Evolutionary conservation across 2,888 invertebrate genomes (phyloP).

Genomic region (Ennomos fuscantarius): DNA sequence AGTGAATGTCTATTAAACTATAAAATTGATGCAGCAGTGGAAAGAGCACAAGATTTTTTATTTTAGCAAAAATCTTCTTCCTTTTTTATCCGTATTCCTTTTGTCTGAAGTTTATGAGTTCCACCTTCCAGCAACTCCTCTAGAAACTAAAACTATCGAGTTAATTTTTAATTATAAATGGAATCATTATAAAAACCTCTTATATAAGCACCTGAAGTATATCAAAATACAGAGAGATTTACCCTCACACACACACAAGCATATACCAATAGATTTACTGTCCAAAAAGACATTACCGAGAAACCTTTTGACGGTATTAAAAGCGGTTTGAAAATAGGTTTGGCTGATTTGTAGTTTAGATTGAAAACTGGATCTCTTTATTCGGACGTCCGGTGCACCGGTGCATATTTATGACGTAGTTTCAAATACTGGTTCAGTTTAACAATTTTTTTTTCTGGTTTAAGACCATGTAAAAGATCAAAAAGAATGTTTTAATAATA

Average conservation of each 20-base stretch:
- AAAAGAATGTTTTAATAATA: too few species aligned
- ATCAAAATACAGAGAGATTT: background rate
- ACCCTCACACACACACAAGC: constrained; percentile 7
- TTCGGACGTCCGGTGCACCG: constrained; percentile 31
- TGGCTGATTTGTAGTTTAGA: constrained; percentile 36
- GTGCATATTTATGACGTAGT: constrained; percentile 36
- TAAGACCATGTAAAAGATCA: background rate
- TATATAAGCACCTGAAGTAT: too few species aligned
- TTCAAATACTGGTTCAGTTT: constrained; percentile 20
- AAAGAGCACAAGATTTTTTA: too few species aligned
- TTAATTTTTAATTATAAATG: too few species aligned
- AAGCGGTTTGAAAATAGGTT: constrained; percentile 36
- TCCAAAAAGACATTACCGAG: constrained; percentile 8
- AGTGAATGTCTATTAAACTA: too few species aligned
- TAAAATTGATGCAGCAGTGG: too few species aligned
- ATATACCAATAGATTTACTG: constrained; percentile 5
- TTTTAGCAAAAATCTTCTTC: too few species aligned
- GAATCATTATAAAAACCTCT: too few species aligned
- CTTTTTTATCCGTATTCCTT: too few species aligned
- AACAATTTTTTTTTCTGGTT: constrained; percentile 10
- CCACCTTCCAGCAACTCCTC: too few species aligned
- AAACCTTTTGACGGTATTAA: constrained; percentile 38
- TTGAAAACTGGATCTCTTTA: constrained; percentile 28
- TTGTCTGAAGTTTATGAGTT: too few species aligned
- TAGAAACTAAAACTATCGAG: too few species aligned